Percentiles rank a stretch among this genome's conserved stretches.
phyloP scores from a whole-genome alignment of 1,140 invertebrate genomes.

The Tribolium madens region DNA sequence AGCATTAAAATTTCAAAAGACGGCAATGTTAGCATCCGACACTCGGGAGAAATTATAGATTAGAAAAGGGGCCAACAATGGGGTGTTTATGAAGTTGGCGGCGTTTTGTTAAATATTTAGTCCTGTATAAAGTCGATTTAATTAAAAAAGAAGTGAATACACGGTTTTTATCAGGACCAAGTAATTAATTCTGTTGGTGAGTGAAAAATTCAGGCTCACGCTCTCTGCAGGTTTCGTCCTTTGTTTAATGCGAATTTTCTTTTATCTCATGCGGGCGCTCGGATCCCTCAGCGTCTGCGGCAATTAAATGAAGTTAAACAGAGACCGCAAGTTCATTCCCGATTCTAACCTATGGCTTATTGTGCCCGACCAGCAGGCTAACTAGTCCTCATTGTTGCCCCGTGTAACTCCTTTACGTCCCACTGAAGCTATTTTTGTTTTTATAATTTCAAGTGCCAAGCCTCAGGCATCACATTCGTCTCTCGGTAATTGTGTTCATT shows the following conservation, averaged over 20 bases:
- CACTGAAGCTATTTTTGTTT: conserved; percentile 3
- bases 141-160: conserved; percentile 35
- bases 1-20: conserved; percentile 19
- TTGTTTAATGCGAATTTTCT: conserved; percentile 30
- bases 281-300: conserved; percentile 4
- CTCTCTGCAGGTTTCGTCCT: conserved; percentile 5
- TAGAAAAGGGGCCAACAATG: conserved; percentile 8
- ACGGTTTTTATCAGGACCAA: conserved; percentile 4
- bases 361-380: no score
- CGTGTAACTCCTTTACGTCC: background rate
- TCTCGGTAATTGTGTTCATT: conserved; percentile 23
- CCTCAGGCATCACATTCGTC: background rate
- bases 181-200: conserved; percentile 34
- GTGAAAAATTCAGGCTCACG: conserved; percentile 26
- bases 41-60: conserved; percentile 2
- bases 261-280: conserved; percentile 29
- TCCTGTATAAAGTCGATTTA: conserved; percentile 25
- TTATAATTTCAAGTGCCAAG: background rate
- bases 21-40: background rate
- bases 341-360: conserved; percentile 3
- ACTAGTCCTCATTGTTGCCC: no score
- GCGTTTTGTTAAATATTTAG: conserved; percentile 25
- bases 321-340: conserved; percentile 5
- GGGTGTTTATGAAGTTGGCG: conserved; percentile 10
- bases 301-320: conserved; percentile 27